These are phyloP conservation scores for Macaca fascicularis DNA, from an alignment of 2,113 vertebrate species.

Conservation along the genomic window T2T-MFA8v1.1 NC_088377.1:90036001-90036500, in stretches of 20 bases:
- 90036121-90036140: background rate
- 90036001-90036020: background rate
- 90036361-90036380: slow-evolving; percentile 29
- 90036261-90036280: background rate
- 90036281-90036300: background rate
- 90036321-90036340: slow-evolving; percentile 31
- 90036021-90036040: background rate
- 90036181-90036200: background rate
- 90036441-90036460: slow-evolving; percentile 25
- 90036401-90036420: slow-evolving; percentile 26
- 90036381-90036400: slow-evolving; percentile 28
- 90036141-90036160: background rate
- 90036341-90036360: slow-evolving; percentile 4
- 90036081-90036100: background rate
- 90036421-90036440: background rate
- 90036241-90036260: background rate
- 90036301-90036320: slow-evolving; percentile 10
- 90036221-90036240: slow-evolving; percentile 46
- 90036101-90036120: background rate
- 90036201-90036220: slow-evolving; percentile 17
- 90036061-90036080: background rate
- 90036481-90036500: slow-evolving; percentile 7
- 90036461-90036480: slow-evolving; percentile 9
- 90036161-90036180: background rate
- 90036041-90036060: background rate